Conservation (phyloP, 2,888 invertebrate genomes). For the Apodemia mormo region DNA sequence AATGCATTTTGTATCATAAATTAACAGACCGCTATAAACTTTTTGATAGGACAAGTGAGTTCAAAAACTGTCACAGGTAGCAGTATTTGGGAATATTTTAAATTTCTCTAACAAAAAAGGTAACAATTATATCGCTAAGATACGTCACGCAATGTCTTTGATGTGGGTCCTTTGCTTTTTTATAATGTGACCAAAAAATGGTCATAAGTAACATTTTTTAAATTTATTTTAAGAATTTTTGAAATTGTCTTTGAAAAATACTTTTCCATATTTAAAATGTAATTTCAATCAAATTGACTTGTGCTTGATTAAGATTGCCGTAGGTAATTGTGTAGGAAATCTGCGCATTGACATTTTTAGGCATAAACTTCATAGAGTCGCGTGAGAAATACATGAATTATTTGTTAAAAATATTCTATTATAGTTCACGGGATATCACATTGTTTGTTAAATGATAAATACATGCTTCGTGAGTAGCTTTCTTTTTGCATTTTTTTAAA, state of each 20-base stretch:
- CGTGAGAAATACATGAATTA: background rate
- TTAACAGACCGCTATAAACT: conserved; percentile 62
- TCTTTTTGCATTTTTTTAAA: too few relatives aligned
- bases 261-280: conserved; percentile 22
- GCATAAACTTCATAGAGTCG: conserved; percentile 17
- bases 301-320: conserved; percentile 27
- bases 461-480: too few relatives aligned
- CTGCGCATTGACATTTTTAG: conserved; percentile 26
- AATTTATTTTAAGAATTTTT: conserved; percentile 19
- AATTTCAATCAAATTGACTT: conserved; percentile 27
- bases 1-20: conserved; percentile 59
- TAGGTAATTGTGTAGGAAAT: conserved; percentile 24
- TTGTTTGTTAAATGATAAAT: too few relatives aligned
- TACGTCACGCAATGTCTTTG: conserved; percentile 24
- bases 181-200: conserved; percentile 7
- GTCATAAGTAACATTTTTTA: conserved; percentile 16
- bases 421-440: too few relatives aligned
- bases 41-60: conserved; percentile 75
- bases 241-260: conserved; percentile 21
- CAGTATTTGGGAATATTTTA: conserved; percentile 49
- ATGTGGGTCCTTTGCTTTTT: conserved; percentile 24
- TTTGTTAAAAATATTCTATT: too few relatives aligned
- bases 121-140: conserved; percentile 50
- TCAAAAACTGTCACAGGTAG: conserved; percentile 73
- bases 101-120: conserved; percentile 59